Evolutionary conservation across 53 echinoderm and acorn worm species (phyloP).

Genomic region (Paracentrotus lividus): DNA sequence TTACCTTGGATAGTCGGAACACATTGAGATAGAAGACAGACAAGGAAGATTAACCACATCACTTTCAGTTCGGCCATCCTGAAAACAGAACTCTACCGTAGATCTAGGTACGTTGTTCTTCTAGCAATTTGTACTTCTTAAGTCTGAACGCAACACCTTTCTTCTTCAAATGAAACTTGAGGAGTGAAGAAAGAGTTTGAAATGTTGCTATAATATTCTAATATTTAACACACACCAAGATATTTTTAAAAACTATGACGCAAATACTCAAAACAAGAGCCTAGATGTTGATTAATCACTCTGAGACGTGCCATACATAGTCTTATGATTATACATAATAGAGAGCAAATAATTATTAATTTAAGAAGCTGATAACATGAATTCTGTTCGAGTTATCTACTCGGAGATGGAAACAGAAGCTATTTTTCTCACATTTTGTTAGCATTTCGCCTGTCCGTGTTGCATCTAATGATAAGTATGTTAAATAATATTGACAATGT

Average conservation of each 20-base stretch:
- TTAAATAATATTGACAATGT: not conserved
- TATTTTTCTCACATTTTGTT: not conserved
- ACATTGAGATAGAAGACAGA: not conserved
- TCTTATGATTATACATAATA: not conserved
- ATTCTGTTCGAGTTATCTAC: not conserved
- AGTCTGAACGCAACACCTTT: not conserved
- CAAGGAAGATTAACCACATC: not conserved
- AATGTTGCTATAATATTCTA: not conserved
- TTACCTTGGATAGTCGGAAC: not conserved
- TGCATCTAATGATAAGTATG: not conserved
- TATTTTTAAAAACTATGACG: not conserved
- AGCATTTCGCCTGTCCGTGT: not conserved
- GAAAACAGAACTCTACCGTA: not conserved
- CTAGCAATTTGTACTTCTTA: not conserved
- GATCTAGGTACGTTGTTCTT: too few relatives aligned
- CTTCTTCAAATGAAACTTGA: not conserved
- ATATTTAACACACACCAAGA: not conserved
- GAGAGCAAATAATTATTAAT: not conserved
- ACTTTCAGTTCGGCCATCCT: not conserved
- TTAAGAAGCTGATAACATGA: not conserved
- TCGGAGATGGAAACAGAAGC: not conserved
- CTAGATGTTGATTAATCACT: not conserved
- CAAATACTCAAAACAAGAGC: not conserved
- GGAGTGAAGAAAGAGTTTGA: not conserved
- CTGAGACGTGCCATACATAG: not conserved